Percentiles rank a stretch among this genome's conserved stretches.
phyloP scores from a whole-genome alignment of 2,888 invertebrate species.

The Idaea biselata region DNA sequence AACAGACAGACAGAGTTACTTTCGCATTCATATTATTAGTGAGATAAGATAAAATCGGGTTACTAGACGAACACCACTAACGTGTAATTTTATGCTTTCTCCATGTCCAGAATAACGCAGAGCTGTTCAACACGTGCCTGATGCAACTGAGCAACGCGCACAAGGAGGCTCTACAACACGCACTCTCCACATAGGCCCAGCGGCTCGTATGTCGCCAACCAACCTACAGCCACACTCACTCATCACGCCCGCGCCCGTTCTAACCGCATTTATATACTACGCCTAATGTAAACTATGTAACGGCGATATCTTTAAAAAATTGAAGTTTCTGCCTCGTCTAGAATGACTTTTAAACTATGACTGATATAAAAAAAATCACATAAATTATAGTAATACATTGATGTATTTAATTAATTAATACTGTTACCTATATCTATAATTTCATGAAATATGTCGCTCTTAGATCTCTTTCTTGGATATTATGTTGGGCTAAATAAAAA shows the following conservation, averaged over 20 bases:
- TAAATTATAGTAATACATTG: conserved; percentile 45
- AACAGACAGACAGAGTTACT: too few species aligned
- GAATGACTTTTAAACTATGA: conserved; percentile 38
- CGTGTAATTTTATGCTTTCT: not conserved
- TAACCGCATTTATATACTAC: conserved; percentile 29
- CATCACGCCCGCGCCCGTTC: conserved; percentile 29
- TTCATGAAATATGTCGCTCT: conserved; percentile 22
- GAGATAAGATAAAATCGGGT: too few species aligned
- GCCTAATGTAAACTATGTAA: conserved; percentile 26
- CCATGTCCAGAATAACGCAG: conserved; percentile 84
- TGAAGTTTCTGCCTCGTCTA: conserved; percentile 29
- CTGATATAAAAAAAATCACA: conserved; percentile 43
- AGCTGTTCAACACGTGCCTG: conserved; percentile 90
- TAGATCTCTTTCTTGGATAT: conserved; percentile 39
- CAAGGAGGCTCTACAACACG: conserved; percentile 90
- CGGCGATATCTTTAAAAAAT: conserved; percentile 28
- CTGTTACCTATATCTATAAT: conserved; percentile 29
- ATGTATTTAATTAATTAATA: conserved; percentile 34
- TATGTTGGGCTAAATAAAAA: conserved; percentile 67
- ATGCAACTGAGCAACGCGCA: conserved; percentile 88
- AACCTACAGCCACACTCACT: conserved; percentile 29
- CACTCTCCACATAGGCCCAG: conserved; percentile 75
- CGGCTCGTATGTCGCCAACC: conserved; percentile 33
- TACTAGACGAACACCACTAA: too few species aligned
- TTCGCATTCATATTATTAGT: too few species aligned